phyloP scores from a whole-genome alignment of 64 coral and sea anemone species.

The Dendronephthya gigantea region DNA sequence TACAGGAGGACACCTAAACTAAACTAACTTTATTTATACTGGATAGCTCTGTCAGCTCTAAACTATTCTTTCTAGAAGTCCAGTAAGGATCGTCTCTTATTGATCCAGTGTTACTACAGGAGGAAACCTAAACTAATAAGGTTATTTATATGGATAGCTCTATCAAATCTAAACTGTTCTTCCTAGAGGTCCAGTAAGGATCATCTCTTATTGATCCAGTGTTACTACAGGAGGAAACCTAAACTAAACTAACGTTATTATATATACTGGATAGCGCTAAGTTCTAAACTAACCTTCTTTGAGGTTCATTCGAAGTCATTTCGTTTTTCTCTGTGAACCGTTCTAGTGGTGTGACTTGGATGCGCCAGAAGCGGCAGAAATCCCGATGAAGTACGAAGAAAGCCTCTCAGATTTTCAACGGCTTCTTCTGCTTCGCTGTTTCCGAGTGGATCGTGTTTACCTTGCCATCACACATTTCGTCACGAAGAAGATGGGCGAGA shows the following conservation, averaged over 20 bases:
- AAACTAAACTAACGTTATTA: too few species aligned
- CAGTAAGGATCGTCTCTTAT: too few species aligned
- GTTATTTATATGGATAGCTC: neutral
- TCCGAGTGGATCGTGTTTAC: slow-evolving; percentile 91
- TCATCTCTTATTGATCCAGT: neutral
- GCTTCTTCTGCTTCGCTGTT: slow-evolving; percentile 73
- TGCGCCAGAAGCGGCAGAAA: slow-evolving; percentile 60
- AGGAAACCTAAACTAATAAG: neutral
- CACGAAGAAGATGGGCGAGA: slow-evolving; percentile 91
- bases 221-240: too few species aligned
- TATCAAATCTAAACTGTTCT: neutral
- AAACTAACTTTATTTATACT: too few species aligned
- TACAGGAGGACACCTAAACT: too few species aligned
- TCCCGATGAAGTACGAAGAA: slow-evolving; percentile 87
- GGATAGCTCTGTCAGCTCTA: too few species aligned
- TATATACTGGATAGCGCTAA: too few species aligned
- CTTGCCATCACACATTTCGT: slow-evolving; percentile 97
- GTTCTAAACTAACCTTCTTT: too few species aligned
- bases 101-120: neutral
- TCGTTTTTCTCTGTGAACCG: neutral
- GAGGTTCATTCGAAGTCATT: too few species aligned
- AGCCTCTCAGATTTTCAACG: slow-evolving; percentile 86
- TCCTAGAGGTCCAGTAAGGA: neutral
- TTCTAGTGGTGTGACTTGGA: slow-evolving; percentile 79
- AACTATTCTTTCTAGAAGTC: too few species aligned